These are phyloP conservation scores for Lerema accius DNA, from an alignment of 1,140 invertebrate genomes.

Conservation along the genomic window DNA sequence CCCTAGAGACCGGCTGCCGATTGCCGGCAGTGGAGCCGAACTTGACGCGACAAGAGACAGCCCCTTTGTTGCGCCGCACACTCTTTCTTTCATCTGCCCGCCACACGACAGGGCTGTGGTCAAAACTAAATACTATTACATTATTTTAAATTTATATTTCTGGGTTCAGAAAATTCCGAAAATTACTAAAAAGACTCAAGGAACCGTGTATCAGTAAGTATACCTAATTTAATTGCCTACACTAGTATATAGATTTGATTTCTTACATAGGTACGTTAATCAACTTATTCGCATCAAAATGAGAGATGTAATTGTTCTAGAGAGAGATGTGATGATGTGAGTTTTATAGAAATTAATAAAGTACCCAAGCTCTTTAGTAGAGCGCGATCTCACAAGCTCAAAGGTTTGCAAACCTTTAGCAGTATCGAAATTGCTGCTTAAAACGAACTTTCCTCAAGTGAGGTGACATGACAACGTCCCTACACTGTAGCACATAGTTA, in stretches of 20 bases:
- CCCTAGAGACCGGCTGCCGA: slow-evolving; percentile 4
- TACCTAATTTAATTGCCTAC: too few species aligned
- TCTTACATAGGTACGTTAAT: too few species aligned
- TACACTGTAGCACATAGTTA: slow-evolving; percentile 17
- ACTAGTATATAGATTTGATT: too few species aligned
- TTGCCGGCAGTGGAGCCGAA: too few species aligned
- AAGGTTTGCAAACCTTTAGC: slow-evolving; percentile 8
- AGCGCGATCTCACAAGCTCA: background rate
- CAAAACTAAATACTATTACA: too few species aligned
- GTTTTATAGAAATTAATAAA: background rate
- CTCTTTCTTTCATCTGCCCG: slow-evolving; percentile 17
- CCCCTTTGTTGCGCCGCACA: slow-evolving; percentile 16
- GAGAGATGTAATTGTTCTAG: too few species aligned
- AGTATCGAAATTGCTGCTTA: slow-evolving; percentile 23
- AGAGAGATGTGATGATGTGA: background rate
- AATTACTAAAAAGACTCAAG: too few species aligned
- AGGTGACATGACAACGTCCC: slow-evolving; percentile 26
- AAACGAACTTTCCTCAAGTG: slow-evolving; percentile 24
- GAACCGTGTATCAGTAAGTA: too few species aligned
- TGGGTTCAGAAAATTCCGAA: too few species aligned
- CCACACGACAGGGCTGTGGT: slow-evolving; percentile 16
- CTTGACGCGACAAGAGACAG: slow-evolving; percentile 23
- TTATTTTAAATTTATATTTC: too few species aligned
- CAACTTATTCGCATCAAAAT: too few species aligned
- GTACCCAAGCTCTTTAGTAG: background rate